Percentiles rank a stretch among this genome's conserved stretches.
phyloP scores from a whole-genome alignment of 2,888 invertebrate species.

The Melanotus villosus region DNA sequence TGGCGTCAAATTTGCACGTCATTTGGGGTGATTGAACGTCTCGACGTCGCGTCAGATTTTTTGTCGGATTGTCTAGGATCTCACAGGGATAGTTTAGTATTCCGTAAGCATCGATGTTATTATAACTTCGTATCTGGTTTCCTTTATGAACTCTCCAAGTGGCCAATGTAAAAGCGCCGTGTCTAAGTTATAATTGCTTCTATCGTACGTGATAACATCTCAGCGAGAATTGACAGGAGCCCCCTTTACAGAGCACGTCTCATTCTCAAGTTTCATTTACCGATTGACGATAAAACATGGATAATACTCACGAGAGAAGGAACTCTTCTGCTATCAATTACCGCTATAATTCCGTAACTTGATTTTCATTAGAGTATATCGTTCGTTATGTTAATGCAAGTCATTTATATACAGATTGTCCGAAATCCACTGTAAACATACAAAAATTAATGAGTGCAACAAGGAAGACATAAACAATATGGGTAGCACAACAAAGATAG shows the following conservation, averaged over 20 bases:
- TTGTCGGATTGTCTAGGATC: constrained; percentile 12
- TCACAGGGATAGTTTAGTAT: constrained; percentile 32
- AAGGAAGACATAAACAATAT: too few species aligned
- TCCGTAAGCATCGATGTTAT: constrained; percentile 37
- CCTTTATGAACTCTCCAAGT: constrained; percentile 35
- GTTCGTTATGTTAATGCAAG: too few species aligned
- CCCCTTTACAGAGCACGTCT: neutral
- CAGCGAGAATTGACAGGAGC: constrained; percentile 14
- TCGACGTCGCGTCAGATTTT: constrained; percentile 11
- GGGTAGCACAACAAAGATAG: too few species aligned
- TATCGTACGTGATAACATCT: constrained; percentile 52
- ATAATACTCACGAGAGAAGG: neutral
- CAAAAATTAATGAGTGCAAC: too few species aligned
- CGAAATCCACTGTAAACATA: too few species aligned
- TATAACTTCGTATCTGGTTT: constrained; percentile 45
- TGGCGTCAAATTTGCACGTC: constrained; percentile 17
- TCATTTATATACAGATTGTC: too few species aligned
- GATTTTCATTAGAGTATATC: too few species aligned
- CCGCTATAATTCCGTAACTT: too few species aligned
- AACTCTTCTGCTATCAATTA: too few species aligned
- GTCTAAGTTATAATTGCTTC: constrained; percentile 54
- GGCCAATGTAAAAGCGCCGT: constrained; percentile 43
- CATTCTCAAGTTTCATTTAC: neutral
- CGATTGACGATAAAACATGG: neutral
- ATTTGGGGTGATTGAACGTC: constrained; percentile 9